A percentile compares a stretch with the other conserved stretches of the same genome.
Conservation (phyloP, 2,888 invertebrate species). For the Watsonalla binaria region DNA sequence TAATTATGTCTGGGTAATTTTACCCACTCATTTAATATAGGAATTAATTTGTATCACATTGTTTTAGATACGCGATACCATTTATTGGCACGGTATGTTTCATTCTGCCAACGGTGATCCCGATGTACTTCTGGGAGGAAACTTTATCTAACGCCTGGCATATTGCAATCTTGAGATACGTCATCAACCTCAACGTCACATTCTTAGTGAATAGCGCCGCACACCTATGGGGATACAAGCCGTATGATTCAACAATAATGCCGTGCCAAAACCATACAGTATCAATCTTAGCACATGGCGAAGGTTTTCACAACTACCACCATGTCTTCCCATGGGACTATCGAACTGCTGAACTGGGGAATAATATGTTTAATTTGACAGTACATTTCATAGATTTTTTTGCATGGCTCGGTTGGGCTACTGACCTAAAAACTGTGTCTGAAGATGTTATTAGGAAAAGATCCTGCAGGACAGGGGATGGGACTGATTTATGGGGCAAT, state of each 20-base stretch:
- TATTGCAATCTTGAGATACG: conserved; percentile 72
- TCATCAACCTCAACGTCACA: conserved; percentile 77
- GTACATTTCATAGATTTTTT: conserved; percentile 46
- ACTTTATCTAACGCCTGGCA: conserved; percentile 56
- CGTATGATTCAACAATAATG: conserved; percentile 55
- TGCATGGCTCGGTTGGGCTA: conserved; percentile 47
- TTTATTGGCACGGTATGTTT: conserved; percentile 77
- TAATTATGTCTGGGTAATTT: no score
- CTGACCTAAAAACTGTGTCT: conserved; percentile 40
- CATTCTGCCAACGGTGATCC: conserved; percentile 74
- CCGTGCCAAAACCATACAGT: conserved; percentile 32
- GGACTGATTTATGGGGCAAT: conserved; percentile 31
- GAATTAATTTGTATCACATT: conserved; percentile 1
- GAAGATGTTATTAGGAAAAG: conserved; percentile 27
- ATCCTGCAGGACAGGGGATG: conserved; percentile 39
- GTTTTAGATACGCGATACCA: conserved; percentile 78
- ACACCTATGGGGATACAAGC: conserved; percentile 69
- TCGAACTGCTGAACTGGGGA: conserved; percentile 45
- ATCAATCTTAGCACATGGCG: conserved; percentile 31
- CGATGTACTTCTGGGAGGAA: conserved; percentile 81
- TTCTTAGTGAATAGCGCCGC: conserved; percentile 84
- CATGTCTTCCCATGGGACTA: conserved; percentile 53
- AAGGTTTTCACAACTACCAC: conserved; percentile 54
- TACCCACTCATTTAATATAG: background rate
- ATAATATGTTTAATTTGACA: conserved; percentile 38